These are phyloP conservation scores for Gallinago jamesoni DNA, from an alignment of 2,113 vertebrate species.

Conservation along the genomic window DNA sequence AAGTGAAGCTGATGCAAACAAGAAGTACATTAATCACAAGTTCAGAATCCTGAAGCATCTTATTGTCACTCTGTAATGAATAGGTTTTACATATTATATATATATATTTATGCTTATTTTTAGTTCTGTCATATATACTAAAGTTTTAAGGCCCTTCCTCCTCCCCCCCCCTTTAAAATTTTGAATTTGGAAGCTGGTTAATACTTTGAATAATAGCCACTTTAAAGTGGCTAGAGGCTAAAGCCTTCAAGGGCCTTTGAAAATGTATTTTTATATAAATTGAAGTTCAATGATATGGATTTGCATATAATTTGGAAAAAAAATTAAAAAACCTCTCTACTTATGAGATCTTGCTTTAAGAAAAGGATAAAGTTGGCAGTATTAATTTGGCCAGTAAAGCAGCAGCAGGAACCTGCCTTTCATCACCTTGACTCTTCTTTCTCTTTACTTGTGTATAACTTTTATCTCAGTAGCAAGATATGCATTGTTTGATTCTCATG, in stretches of 20 bases:
- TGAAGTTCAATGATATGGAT: neutral
- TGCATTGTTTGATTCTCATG: neutral
- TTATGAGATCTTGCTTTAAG: neutral
- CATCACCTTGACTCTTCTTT: neutral
- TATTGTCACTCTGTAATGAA: neutral
- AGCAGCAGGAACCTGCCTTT: neutral
- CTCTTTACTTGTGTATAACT: neutral
- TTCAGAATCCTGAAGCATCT: neutral
- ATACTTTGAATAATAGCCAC: neutral
- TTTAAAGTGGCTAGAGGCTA: neutral
- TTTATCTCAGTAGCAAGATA: neutral
- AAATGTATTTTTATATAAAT: neutral
- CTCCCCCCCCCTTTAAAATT: neutral
- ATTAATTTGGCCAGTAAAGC: neutral
- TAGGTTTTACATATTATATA: neutral
- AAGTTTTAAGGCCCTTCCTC: neutral
- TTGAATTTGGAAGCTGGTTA: neutral
- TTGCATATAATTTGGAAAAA: neutral
- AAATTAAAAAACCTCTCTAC: neutral
- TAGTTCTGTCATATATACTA: neutral
- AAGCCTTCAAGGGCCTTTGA: neutral
- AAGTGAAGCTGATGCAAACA: constrained; percentile 1
- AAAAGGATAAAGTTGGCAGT: neutral
- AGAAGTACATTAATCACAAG: constrained; percentile 30
- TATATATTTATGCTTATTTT: neutral